phyloP scores from a whole-genome alignment of 2,888 invertebrate genomes.

The Eupithecia abbreviata region DNA sequence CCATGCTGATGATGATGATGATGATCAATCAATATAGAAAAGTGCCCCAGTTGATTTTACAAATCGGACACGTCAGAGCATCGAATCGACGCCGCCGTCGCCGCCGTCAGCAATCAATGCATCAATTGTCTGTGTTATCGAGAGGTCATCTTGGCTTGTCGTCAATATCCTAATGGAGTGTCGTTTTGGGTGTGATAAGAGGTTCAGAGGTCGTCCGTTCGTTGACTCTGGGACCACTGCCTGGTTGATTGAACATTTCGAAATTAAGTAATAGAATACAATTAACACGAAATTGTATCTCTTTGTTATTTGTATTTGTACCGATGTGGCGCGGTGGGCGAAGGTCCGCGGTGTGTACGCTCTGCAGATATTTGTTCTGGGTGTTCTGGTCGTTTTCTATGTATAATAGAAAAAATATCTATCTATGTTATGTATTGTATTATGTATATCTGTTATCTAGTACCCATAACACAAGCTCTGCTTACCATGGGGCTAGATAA shows the following conservation, averaged over 20 bases:
- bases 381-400: too few species aligned
- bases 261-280: background rate
- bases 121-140: conserved; percentile 3
- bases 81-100: background rate
- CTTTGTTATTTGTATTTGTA: too few species aligned
- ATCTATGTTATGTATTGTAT: too few species aligned
- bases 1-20: too few species aligned
- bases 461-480: too few species aligned
- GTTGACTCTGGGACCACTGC: background rate
- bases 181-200: conserved; percentile 7
- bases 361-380: too few species aligned
- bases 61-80: background rate
- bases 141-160: background rate
- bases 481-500: too few species aligned
- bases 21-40: background rate
- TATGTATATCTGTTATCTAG: too few species aligned
- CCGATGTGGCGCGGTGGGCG: too few species aligned
- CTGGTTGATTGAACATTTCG: background rate
- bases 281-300: too few species aligned
- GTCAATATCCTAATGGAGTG: conserved; percentile 1
- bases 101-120: conserved; percentile 6
- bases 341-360: too few species aligned
- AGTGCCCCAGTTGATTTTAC: background rate
- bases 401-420: too few species aligned
- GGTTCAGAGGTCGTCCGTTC: background rate